Base-by-base conservation (phyloP, 1,140 invertebrate genomes). In the Pseudomyrmex concolor region DNA sequence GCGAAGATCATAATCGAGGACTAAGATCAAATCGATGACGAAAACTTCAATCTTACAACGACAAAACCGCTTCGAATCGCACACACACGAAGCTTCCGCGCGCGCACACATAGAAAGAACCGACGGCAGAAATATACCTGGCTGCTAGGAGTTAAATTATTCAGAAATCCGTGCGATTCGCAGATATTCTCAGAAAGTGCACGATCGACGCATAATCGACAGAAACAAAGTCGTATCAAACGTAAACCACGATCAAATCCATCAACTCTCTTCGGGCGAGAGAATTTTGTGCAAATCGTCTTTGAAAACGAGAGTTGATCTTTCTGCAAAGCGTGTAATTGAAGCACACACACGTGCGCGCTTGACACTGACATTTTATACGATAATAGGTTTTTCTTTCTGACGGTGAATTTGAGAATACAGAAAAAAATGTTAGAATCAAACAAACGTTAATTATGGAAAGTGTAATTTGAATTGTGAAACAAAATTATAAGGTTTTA, bases 161-260 rank as follows among this genome's bases (percentile, higher is more conserved):
- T 81, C 77, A 81, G 45, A 22, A 71, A 60, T 72, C 50, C 57
- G 43, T 72, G 57, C 55, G 77, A 81, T 81, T 72, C 77, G 77
- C 77, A 62, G 77, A 81, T 81, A 81, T 81, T 81, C 67, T 81
- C 54, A 51, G 74, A 82, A 81, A 82, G 45, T 80, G 54, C 83
- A 50, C 66, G 50, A 64, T 84, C 66, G 66, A 70, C 77, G 67
- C 57, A 72, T 4, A 71, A 34, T 7, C 5, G 76, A 71, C 59
- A 9, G 55, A 78, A 62, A 62, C 77, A 60, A 62, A 81, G 55
- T 81, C 72, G 60, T 43, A 22, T 72, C 19, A 81, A 81, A 71
- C 12, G 34, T 71, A 71, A 80, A 60, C 60, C 43, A 57, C 17
- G 74, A 77, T 77, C 50, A 55, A 67, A 13, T 15, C 45, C 19